These are phyloP conservation scores for Brachionus rotundiformis DNA, from an alignment of 1,140 invertebrate species.

Conservation along the genomic window DNA sequence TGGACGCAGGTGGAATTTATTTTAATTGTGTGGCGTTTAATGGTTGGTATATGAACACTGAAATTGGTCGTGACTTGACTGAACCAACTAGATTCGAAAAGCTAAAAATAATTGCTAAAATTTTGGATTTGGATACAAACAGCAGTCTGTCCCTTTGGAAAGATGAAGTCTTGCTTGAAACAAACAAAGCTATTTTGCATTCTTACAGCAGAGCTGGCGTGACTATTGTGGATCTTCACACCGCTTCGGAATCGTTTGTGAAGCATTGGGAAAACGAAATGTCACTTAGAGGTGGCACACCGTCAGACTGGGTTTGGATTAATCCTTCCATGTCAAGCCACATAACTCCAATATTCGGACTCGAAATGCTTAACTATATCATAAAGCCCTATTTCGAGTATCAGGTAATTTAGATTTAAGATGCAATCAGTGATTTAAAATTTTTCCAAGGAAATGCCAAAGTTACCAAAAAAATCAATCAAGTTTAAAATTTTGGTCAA, in stretches of 20 bases:
- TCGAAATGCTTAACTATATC: constrained; percentile 89
- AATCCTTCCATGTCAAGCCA: constrained; percentile 87
- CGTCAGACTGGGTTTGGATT: constrained; percentile 94
- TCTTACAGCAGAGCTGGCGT: constrained; percentile 84
- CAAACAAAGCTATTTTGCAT: constrained; percentile 84
- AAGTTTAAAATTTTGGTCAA: constrained; percentile 76
- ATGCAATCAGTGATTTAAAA: no score
- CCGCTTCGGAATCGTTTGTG: constrained; percentile 92
- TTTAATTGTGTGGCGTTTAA: constrained; percentile 90
- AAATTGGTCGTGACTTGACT: constrained; percentile 86
- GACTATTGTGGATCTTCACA: constrained; percentile 92
- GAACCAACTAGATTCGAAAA: constrained; percentile 83
- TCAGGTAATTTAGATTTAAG: constrained; percentile 70
- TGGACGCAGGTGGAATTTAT: constrained; percentile 91
- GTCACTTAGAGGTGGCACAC: constrained; percentile 83
- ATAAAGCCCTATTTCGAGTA: constrained; percentile 87
- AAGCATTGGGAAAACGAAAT: constrained; percentile 90
- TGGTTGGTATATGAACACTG: constrained; percentile 96
- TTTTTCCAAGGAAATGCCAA: constrained; percentile 68
- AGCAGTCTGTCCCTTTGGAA: constrained; percentile 85
- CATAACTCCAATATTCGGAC: constrained; percentile 86
- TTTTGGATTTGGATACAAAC: constrained; percentile 82
- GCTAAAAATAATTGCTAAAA: constrained; percentile 78
- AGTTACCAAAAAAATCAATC: constrained; percentile 87
- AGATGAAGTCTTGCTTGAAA: constrained; percentile 84